Base-by-base conservation (phyloP, 2,113 vertebrate genomes). In the Okapia johnstoni region DNA sequence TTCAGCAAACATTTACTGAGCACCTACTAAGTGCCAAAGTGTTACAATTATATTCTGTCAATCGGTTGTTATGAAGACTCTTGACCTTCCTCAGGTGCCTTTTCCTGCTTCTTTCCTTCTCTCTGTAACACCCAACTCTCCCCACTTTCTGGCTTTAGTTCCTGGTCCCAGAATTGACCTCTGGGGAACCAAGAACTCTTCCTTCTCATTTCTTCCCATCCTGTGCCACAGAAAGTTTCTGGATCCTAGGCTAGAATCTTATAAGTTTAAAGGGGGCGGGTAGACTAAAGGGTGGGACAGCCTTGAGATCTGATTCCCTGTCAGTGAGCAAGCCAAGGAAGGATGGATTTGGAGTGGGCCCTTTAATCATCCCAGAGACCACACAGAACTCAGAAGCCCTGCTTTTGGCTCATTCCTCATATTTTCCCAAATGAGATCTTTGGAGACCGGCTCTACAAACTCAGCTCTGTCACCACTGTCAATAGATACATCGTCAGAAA, bases 401-500 rank as follows among this genome's bases (percentile, higher is more conserved):
- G 81, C 91, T 97, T 95, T 91, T 96, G 95, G 94, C 93, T 95
- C 97, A 88, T 92, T 86, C 85, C 81, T 97, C 90, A 0, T 16
- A 48, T 94, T 91, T 96, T 87, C 94, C 93, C 94, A 97, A 96
- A 96, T 95, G 81, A 98, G 89, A 96, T 85, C 96, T 97, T 97
- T 73, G 77, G 96, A 97, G 96, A 97, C 84, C 83, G 95, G 79
- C 85, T 97, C 85, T 92, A 96, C 84, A 96, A 94, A 94, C 96
- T 96, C 86, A 97, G 95, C 93, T 94, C 96, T 96, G 95, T 96
- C 97, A 98, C 96, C 55, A 96, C 79, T 95, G 95, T 97, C 97
- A 98, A 97, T 63, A 98, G 97, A 97, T 89, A 91, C 95, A 97
- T 97, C 97, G 95, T 88, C 90, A 97, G 73, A 98, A 97, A 97